Evolutionary conservation across 2,797 vertebrate species (phyloP), one percentile per base, ranked within the genome.

Genomic region (Oreochromis grahami): DNA sequence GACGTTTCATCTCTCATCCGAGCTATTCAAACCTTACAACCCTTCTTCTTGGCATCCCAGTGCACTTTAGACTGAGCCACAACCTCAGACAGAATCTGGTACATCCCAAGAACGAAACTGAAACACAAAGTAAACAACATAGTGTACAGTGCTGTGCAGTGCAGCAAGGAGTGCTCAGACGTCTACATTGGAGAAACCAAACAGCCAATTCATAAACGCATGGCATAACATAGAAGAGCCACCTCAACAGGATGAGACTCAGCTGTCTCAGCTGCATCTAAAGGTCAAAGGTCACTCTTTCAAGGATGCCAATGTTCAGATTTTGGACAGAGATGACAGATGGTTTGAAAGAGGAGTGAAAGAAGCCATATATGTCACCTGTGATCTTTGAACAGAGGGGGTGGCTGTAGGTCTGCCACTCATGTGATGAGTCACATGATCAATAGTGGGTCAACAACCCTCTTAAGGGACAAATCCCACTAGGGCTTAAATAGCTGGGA

Each of bases 81-180:
- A 63, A 36, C 58, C 34, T 36, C 58, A 36, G 58, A 1, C 19
- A 0, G 13, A 36, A 63, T 38, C 58, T 63, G 58, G 4, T 36
- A n/a, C 11, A 38, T 63, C 19, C 19, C 58, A 63, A 4, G 58
- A 19, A 63, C 17, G 5, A 63, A 63, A 3, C 1, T 26, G 24
- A 26, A 26, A 26, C 36, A 38, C 36, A 38, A 38, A 9, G 3
- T 38, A 1, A n/a, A 0, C 58, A 38, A 0, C 6, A 0, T 63
- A 63, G 7, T 36, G 3, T n/a, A 38, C 58, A 12, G 0, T 63
- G 1, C 2, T 13, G 6, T 38, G 32, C 4, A 0, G 58, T 63
- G 19, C 32, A 63, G 34, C 34, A 13, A 21, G 3, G 11, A 0
- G 19, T 13, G 11, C 58, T 63, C 58, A 21, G 58, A 63, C 11